Evolutionary conservation across 30 jellyfish, hydroid and myxozoan genomes (phyloP).

Genomic region (Turritopsis rubra): DNA sequence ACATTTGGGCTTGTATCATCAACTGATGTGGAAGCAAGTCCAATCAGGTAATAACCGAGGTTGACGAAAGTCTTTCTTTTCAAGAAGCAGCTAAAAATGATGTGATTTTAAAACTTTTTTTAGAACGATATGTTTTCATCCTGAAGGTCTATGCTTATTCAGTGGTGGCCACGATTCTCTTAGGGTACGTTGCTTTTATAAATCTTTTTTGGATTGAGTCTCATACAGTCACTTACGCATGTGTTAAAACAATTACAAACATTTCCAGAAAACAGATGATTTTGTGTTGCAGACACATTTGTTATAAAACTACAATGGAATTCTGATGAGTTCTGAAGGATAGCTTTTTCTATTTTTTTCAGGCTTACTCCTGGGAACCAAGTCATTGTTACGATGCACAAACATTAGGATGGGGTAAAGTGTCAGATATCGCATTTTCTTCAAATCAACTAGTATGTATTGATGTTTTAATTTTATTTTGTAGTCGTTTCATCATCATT

Average conservation of each 20-base stretch:
- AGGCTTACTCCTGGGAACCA: constrained; percentile 98
- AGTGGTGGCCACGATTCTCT: constrained; percentile 90
- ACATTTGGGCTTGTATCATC: constrained; percentile 80
- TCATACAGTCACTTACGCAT: too few species aligned
- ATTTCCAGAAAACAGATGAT: too few species aligned
- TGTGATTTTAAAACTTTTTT: background rate
- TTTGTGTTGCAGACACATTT: too few species aligned
- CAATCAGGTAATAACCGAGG: constrained; percentile 59
- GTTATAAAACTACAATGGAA: too few species aligned
- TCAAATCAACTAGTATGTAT: constrained; percentile 81
- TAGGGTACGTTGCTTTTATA: constrained; percentile 50
- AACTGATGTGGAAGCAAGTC: constrained; percentile 68
- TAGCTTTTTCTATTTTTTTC: background rate
- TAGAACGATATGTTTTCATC: constrained; percentile 78
- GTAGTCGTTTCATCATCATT: background rate
- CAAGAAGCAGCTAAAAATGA: background rate
- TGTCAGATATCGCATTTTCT: constrained; percentile 70
- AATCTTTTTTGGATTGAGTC: background rate
- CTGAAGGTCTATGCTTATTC: constrained; percentile 88
- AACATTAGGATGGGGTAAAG: constrained; percentile 94
- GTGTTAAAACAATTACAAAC: too few species aligned
- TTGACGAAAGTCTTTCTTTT: background rate
- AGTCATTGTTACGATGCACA: constrained; percentile 70
- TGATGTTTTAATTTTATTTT: background rate
- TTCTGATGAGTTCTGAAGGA: too few species aligned